These are phyloP conservation scores for Oegoconia quadripuncta DNA, from an alignment of 2,888 invertebrate genomes.

Conservation along the genomic window DNA sequence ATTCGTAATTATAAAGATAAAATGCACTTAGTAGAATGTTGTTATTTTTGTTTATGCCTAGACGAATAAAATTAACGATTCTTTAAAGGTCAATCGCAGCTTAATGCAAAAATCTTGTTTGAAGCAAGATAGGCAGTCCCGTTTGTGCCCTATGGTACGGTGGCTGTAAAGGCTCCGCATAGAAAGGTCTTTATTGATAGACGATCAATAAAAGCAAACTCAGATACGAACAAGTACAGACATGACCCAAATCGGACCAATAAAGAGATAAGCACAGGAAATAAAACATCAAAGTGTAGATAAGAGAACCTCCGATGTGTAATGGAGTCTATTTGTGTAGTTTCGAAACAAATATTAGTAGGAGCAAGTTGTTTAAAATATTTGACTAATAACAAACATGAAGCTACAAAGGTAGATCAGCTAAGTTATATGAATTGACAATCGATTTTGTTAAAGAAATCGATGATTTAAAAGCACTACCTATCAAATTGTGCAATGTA, in stretches of 20 bases:
- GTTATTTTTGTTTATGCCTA: too few species aligned
- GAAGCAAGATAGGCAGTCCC: background rate
- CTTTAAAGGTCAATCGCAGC: slow-evolving; percentile 5
- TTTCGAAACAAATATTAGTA: slow-evolving; percentile 2
- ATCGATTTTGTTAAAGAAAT: too few species aligned
- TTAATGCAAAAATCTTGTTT: slow-evolving; percentile 12
- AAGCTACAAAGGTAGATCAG: too few species aligned
- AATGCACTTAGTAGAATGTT: too few species aligned
- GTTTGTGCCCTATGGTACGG: background rate
- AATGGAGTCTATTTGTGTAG: slow-evolving; percentile 16
- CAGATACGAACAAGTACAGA: slow-evolving; percentile 27
- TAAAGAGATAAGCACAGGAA: slow-evolving; percentile 61
- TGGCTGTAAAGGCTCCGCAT: background rate
- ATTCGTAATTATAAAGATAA: too few species aligned
- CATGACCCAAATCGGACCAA: slow-evolving; percentile 37
- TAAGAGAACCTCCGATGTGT: slow-evolving; percentile 29
- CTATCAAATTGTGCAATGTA: too few species aligned
- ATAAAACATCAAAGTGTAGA: slow-evolving; percentile 65
- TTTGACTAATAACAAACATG: background rate
- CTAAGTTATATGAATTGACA: too few species aligned
- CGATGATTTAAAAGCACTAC: too few species aligned
- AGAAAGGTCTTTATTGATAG: slow-evolving; percentile 4
- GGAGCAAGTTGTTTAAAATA: background rate
- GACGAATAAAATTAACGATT: slow-evolving; percentile 2
- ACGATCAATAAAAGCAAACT: slow-evolving; percentile 10